phyloP scores from a whole-genome alignment of 2,797 vertebrate species.

The Microctenopoma steveboyesi region DNA sequence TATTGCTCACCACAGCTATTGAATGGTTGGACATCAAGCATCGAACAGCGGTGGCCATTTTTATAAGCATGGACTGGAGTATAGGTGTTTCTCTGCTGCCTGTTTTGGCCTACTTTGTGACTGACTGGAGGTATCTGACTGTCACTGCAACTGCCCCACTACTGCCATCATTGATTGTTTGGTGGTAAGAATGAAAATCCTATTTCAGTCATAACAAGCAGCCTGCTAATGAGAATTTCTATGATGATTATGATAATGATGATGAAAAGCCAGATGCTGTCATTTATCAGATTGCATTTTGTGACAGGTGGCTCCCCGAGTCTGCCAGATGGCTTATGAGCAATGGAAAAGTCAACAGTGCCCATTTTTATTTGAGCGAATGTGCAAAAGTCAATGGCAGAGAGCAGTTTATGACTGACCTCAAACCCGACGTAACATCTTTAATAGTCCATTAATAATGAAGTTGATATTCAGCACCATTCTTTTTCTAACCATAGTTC shows the following conservation, averaged over 20 bases:
- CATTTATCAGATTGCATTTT: not conserved
- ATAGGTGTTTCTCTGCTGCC: conserved; percentile 53
- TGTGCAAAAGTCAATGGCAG: conserved; percentile 74
- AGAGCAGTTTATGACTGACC: conserved; percentile 60
- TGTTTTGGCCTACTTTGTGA: conserved; percentile 73
- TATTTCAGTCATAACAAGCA: not conserved
- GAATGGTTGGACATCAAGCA: conserved; percentile 77
- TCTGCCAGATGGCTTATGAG: conserved; percentile 80
- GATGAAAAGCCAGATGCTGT: not conserved
- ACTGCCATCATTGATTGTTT: conserved; percentile 78
- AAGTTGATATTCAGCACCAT: not conserved
- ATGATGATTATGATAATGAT: too few relatives aligned
- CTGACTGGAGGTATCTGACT: conserved; percentile 76
- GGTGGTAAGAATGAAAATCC: conserved; percentile 81
- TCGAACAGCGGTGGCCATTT: conserved; percentile 52
- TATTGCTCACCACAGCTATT: conserved; percentile 54
- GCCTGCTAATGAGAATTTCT: too few relatives aligned
- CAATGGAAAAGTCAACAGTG: conserved; percentile 65
- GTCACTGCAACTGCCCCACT: conserved; percentile 79
- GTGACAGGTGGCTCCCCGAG: conserved; percentile 76
- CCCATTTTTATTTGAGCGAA: conserved; percentile 69
- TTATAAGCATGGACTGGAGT: conserved; percentile 76
- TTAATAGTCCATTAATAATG: not conserved
- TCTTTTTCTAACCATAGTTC: conserved; percentile 2
- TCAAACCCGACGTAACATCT: conserved; percentile 72